Evolutionary conservation across 2,888 invertebrate genomes (phyloP).

Genomic region (Lochmaea crataegi): DNA sequence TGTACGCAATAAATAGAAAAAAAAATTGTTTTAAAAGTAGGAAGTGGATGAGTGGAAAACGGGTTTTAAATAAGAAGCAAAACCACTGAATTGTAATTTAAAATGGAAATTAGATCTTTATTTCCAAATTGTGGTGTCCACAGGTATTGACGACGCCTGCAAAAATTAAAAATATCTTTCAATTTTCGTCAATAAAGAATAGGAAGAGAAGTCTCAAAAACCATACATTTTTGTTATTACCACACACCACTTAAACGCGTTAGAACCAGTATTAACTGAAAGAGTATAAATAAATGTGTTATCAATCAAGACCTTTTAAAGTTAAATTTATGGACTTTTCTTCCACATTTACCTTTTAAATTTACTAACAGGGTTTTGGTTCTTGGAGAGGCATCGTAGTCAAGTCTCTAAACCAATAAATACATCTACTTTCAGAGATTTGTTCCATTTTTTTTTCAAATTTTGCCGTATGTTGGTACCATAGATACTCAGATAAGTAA

Average conservation of each 20-base stretch:
- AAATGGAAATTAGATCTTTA: conserved; percentile 63
- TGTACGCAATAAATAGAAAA: conserved; percentile 45
- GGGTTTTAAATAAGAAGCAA: conserved; percentile 48
- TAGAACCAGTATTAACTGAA: background rate
- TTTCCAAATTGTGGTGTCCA: conserved; percentile 58
- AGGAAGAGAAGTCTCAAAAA: conserved; percentile 1
- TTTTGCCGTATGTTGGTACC: no score
- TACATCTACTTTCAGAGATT: background rate
- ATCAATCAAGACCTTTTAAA: background rate
- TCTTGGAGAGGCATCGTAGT: conserved; percentile 59
- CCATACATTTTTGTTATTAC: background rate
- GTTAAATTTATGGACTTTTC: conserved; percentile 8
- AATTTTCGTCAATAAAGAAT: conserved; percentile 8
- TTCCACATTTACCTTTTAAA: conserved; percentile 24
- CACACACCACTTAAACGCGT: background rate
- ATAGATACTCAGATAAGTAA: no score
- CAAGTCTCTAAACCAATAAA: background rate
- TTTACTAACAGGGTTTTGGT: conserved; percentile 56
- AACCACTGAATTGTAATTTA: conserved; percentile 59
- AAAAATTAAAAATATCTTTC: conserved; percentile 53
- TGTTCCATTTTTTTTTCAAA: background rate
- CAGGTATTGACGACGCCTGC: conserved; percentile 57
- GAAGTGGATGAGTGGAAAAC: conserved; percentile 45
- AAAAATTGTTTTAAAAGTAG: conserved; percentile 30
- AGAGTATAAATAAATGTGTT: background rate